phyloP scores from a whole-genome alignment of 2,797 vertebrate species.

The Aratinga solstitialis region DNA sequence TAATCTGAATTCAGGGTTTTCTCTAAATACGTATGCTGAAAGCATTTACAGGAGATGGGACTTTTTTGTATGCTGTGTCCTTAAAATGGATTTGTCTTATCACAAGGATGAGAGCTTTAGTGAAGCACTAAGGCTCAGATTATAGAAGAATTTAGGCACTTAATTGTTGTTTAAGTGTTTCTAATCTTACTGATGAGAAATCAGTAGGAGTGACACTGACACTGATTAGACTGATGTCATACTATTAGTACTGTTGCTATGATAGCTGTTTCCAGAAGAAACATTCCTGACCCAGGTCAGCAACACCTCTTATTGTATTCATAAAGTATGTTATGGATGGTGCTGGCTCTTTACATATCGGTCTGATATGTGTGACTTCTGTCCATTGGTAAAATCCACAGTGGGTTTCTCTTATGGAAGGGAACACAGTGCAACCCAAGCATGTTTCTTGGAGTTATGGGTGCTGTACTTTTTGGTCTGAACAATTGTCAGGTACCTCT shows the following conservation, averaged over 20 bases:
- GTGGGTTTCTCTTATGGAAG: not conserved
- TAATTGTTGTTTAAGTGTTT: not conserved
- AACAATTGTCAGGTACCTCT: not conserved
- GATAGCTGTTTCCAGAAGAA: not conserved
- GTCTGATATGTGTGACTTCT: rapidly evolving
- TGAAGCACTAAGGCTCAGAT: not conserved
- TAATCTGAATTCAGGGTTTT: not conserved
- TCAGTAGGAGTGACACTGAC: not conserved
- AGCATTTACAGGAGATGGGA: not conserved
- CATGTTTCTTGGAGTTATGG: not conserved
- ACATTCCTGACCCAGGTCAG: not conserved
- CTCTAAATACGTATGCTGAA: rapidly evolving
- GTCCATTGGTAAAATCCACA: rapidly evolving
- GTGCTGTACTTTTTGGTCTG: not conserved
- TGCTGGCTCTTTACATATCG: rapidly evolving
- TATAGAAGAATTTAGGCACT: not conserved
- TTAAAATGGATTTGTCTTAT: not conserved
- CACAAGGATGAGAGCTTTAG: not conserved
- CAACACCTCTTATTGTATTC: not conserved
- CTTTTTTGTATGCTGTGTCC: rapidly evolving
- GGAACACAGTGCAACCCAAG: not conserved
- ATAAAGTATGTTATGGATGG: rapidly evolving
- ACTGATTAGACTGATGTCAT: not conserved
- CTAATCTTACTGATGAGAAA: not conserved
- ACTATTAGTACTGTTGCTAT: not conserved